Evolutionary conservation across 2,888 invertebrate species (phyloP), one percentile per base, ranked within the genome.

Genomic region (Chesias legatella): DNA sequence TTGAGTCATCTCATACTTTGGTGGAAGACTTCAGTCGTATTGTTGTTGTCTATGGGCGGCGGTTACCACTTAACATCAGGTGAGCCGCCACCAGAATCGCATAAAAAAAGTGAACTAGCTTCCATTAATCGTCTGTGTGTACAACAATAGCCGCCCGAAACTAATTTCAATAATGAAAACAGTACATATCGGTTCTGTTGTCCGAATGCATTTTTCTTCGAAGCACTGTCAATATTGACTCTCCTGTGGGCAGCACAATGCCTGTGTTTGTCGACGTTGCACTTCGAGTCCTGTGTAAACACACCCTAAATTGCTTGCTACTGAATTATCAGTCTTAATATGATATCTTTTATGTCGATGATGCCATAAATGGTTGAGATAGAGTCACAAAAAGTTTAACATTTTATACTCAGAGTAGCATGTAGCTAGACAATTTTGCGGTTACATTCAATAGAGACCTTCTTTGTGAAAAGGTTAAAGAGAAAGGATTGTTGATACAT

Each of bases 251-350:
- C 75, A 75, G 67, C 79, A 86, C 83, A 86, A 86, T 81, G 83
- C 78, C 69, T 78, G 58, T 82, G 80, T 88, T 88, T 86, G 80
- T 67, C 80, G 67, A 72, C 79, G 76, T 84, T 86, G 88, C 88
- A 86, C 85, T 86, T 82, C 73, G 78, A 68, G 70, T 86, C 86
- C 86, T 88, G 72, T 80, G 84, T 79, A 86, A 84, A 88, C 86
- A 71, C 57, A 50, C 65, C 76, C 73, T 71, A 84, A 79, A 79
- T 82, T 79, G 79, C 76, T 58, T 56, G 21, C 42, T 51, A 56
- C 41, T 27, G 35, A 21, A 70, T 53, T 64, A 46, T 44, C 46
- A 54, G 60, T 69, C 64, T 60, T 79, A 67, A 7, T 1, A 3
- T n/a, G 24, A 24, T 9, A 3, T 0, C 10, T 53, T 67, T 67